phyloP scores from a whole-genome alignment of 1,140 invertebrate genomes.

The Carposina sasakii region DNA sequence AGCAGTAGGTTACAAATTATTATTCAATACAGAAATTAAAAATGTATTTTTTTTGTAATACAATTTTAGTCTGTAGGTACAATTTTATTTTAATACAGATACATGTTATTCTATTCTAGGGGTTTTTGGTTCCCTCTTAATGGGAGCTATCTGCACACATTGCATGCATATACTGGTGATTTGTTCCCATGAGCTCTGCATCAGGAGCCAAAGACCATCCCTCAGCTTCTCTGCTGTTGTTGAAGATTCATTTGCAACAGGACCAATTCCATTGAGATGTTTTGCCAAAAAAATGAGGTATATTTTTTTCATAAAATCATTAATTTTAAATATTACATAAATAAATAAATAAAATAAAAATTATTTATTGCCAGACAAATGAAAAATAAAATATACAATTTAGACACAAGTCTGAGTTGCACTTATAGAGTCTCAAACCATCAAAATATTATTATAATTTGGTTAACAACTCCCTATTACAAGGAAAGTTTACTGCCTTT shows the following conservation, averaged over 20 bases:
- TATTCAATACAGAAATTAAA: too few species aligned
- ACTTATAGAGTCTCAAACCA: too few species aligned
- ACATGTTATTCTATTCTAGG: conserved; percentile 50
- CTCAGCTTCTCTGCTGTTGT: conserved; percentile 84
- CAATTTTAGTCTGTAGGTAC: too few species aligned
- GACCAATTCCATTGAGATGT: conserved; percentile 76
- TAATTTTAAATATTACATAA: neutral
- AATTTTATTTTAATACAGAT: too few species aligned
- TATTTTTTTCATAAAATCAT: conserved; percentile 23
- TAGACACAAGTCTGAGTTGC: too few species aligned
- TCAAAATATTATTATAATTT: too few species aligned
- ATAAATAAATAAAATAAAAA: neutral
- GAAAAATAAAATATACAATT: too few species aligned
- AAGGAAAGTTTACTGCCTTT: too few species aligned
- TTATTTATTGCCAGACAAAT: too few species aligned
- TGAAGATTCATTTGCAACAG: conserved; percentile 80
- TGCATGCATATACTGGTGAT: conserved; percentile 90
- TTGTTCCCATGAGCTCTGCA: conserved; percentile 81
- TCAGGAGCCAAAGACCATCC: conserved; percentile 76
- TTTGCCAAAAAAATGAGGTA: conserved; percentile 79
- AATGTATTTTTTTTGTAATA: too few species aligned
- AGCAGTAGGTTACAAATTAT: too few species aligned
- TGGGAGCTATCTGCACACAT: conserved; percentile 87
- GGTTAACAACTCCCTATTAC: too few species aligned
- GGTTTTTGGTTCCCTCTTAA: conserved; percentile 80